phyloP scores from a whole-genome alignment of 2,888 invertebrate species.

The Minunthozetes semirufus region DNA sequence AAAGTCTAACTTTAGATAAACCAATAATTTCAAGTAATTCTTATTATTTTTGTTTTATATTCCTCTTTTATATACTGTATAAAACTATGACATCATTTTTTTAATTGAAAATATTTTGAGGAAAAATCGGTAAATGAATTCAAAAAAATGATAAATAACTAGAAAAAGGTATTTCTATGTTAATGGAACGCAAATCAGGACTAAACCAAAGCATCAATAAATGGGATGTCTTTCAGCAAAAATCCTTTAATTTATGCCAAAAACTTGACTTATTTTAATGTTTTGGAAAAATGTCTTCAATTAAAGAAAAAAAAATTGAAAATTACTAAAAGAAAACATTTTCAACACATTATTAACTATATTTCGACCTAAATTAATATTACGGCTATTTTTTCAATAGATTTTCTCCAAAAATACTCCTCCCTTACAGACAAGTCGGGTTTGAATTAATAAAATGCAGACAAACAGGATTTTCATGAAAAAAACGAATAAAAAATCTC shows the following conservation, averaged over 20 bases:
- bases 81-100: neutral
- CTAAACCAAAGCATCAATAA: neutral
- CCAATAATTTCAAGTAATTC: no score
- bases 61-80: no score
- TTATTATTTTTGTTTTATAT: no score
- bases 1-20: no score
- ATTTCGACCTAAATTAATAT: slow-evolving; percentile 7
- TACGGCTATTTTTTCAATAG: neutral
- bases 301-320: neutral
- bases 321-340: neutral
- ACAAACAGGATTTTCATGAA: slow-evolving; percentile 3
- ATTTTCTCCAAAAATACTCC: neutral
- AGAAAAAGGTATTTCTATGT: neutral
- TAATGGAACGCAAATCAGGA: neutral
- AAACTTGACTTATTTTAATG: neutral
- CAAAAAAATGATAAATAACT: neutral
- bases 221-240: neutral
- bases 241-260: neutral
- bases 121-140: neutral
- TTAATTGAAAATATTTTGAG: neutral
- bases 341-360: neutral
- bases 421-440: neutral
- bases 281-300: neutral
- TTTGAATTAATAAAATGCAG: neutral
- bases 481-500: neutral